These are phyloP conservation scores for Conops quadrifasciatus DNA, from an alignment of 2,888 invertebrate species.

Conservation along the genomic window DNA sequence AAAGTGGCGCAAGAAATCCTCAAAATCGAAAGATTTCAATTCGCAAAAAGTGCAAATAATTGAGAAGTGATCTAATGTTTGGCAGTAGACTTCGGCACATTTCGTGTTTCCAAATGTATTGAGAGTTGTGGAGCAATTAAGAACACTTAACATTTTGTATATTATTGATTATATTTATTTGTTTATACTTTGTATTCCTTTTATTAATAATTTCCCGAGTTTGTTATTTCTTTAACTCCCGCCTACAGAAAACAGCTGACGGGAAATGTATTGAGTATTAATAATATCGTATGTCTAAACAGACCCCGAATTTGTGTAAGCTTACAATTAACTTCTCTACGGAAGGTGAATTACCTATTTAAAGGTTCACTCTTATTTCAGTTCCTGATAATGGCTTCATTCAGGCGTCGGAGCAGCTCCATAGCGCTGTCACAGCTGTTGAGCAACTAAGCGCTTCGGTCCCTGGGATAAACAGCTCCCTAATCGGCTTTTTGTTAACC, in stretches of 20 bases:
- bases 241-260: neutral
- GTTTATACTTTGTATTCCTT: neutral
- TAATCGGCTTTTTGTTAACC: too few relatives aligned
- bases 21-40: constrained; percentile 55
- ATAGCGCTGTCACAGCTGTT: too few relatives aligned
- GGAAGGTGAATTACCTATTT: too few relatives aligned
- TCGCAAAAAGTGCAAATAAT: constrained; percentile 54
- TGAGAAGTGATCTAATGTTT: constrained; percentile 51
- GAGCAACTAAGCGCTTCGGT: too few relatives aligned
- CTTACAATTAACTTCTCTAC: too few relatives aligned
- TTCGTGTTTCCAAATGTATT: constrained; percentile 47
- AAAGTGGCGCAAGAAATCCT: constrained; percentile 54
- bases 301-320: too few relatives aligned
- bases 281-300: too few relatives aligned
- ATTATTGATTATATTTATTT: neutral
- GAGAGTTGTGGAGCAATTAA: constrained; percentile 10
- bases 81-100: constrained; percentile 58
- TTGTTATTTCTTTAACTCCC: too few relatives aligned
- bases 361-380: too few relatives aligned
- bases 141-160: constrained; percentile 15
- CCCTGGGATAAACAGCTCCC: too few relatives aligned
- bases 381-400: too few relatives aligned
- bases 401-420: too few relatives aligned
- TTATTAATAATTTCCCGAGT: neutral
- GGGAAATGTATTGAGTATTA: neutral